These are phyloP conservation scores for Vicugna pacos DNA, from an alignment of 2,113 vertebrate genomes.

Conservation along the genomic window DNA sequence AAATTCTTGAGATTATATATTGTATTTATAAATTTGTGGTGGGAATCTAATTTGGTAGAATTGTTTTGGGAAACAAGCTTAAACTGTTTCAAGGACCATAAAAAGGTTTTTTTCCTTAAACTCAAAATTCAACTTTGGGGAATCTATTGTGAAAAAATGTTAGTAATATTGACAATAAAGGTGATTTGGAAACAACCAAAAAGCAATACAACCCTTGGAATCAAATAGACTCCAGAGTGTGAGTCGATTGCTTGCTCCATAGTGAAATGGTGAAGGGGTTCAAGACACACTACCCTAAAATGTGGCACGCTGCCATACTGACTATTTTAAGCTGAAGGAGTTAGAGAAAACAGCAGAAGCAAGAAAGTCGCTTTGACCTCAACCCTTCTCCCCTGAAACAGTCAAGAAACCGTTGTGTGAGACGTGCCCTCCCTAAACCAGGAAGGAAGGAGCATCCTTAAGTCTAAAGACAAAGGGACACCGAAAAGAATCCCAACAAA, in stretches of 20 bases:
- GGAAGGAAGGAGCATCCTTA: not conserved
- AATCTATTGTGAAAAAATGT: not conserved
- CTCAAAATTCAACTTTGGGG: not conserved
- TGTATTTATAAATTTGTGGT: constrained; percentile 16
- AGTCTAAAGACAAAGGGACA: not conserved
- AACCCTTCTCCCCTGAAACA: not conserved
- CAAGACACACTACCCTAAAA: not conserved
- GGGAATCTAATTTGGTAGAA: not conserved
- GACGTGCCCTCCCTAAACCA: too few relatives aligned
- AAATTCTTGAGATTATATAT: not conserved
- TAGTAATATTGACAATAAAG: not conserved
- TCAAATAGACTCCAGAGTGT: not conserved
- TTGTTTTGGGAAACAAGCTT: not conserved
- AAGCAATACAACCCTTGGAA: not conserved
- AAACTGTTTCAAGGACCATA: not conserved
- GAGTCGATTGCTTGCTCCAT: not conserved
- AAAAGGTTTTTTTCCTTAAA: constrained; percentile 24
- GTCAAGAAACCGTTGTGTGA: not conserved
- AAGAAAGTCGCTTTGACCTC: not conserved
- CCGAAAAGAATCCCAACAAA: not conserved
- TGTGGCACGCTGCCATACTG: not conserved
- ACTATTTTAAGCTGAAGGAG: not conserved
- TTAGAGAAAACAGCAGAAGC: not conserved
- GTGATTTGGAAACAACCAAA: constrained; percentile 23
- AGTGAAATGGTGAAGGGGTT: not conserved